Base-by-base conservation (phyloP, 2,797 vertebrate genomes). In the Phaenicophaeus curvirostris region DNA sequence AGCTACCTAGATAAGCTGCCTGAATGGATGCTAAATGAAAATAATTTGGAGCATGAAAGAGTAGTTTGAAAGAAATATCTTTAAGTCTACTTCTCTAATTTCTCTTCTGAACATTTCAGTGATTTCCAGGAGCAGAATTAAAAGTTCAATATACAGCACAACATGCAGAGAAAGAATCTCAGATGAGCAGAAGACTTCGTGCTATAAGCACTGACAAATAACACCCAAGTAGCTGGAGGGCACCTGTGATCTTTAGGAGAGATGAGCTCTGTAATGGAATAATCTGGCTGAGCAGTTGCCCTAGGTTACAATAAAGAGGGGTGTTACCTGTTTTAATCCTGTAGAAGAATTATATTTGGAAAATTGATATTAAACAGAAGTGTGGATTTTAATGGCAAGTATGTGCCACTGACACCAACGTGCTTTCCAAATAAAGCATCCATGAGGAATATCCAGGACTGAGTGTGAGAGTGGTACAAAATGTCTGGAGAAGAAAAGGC, bases 401-500 rank as follows among this genome's bases (percentile, higher is more conserved):
- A 66, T 51, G 42, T 57, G 33, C 69, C 35, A 13, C 39, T 51
- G 35, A 65, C 10, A 5, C 39, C 10, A 50, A 1, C 0, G 0
- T 61, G 20, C n/a, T 53, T 89, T 71, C 61, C 27, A 63, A 69
- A 33, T 14, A 33, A 54, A 31, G 37, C 27, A 53, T 16, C 73
- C 31, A 2, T 0, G 1, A 30, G 46, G 42, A 78, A 72, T 55
- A 53, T 41, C 19, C 69, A 25, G 31, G 18, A 85, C 8, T 8
- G 35, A 51, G 27, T 31, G 35, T 35, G n/a, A 61, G 30, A 30
- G 10, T 5, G n/a, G 30, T 17, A 13, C 51, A 17, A 6, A 13
- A 35, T 21, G 46, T 21, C 46, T 48, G 46, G 46, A 48, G 46
- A 48, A 48, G 20, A 48, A 8, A 48, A 48, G 21, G 46, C 20